phyloP scores from a whole-genome alignment of 2,888 invertebrate species.

The Fabriciana adippe region DNA sequence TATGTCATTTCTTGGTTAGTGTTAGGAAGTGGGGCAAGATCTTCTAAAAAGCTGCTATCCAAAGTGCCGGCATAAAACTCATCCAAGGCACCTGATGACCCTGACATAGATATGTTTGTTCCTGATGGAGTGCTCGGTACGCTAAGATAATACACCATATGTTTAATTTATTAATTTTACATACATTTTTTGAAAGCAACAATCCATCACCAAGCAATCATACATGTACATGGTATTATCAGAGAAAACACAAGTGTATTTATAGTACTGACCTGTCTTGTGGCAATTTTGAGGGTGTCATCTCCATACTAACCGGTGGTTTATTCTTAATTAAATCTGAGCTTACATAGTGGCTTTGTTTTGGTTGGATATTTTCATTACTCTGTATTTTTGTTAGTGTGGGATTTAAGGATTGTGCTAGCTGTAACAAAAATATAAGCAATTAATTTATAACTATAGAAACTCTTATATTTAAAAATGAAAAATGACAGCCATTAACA shows the following conservation, averaged over 20 bases:
- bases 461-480: too few species aligned
- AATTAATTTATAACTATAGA: neutral
- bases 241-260: neutral
- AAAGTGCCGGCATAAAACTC: constrained; percentile 85
- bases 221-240: too few species aligned
- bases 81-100: constrained; percentile 84
- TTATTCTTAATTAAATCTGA: constrained; percentile 60
- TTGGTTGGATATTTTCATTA: constrained; percentile 43
- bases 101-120: constrained; percentile 56
- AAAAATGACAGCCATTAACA: too few species aligned
- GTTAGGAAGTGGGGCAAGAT: constrained; percentile 66
- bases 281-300: constrained; percentile 57
- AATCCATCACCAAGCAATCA: too few species aligned
- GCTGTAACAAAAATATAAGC: constrained; percentile 47
- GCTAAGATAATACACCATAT: constrained; percentile 42
- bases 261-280: constrained; percentile 58
- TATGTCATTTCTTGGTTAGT: constrained; percentile 53
- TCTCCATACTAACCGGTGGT: constrained; percentile 61
- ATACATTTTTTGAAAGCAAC: too few species aligned
- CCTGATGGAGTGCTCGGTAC: constrained; percentile 58
- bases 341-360: constrained; percentile 65
- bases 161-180: too few species aligned
- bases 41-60: constrained; percentile 89
- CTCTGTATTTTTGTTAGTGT: constrained; percentile 48
- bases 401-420: constrained; percentile 65